These are phyloP conservation scores for Microtus pennsylvanicus DNA, from an alignment of 2,113 vertebrate genomes.

Conservation along the genomic window DNA sequence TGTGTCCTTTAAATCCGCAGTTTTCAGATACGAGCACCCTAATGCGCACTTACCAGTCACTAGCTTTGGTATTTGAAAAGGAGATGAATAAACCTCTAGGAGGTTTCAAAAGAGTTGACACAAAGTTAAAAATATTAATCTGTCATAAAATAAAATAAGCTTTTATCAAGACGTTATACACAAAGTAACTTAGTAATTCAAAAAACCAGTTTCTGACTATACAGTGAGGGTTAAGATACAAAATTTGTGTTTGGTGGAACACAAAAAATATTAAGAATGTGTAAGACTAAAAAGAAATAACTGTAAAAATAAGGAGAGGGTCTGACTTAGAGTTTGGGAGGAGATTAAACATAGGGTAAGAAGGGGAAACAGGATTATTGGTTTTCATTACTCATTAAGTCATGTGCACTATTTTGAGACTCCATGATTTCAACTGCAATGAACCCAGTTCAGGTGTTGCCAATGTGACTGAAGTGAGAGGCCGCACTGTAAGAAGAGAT, in stretches of 20 bases:
- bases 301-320: neutral
- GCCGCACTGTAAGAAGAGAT: neutral
- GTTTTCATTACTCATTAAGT: neutral
- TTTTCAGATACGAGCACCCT: constrained; percentile 11
- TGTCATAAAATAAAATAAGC: neutral
- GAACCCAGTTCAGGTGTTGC: neutral
- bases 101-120: neutral
- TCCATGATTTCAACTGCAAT: neutral
- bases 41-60: neutral
- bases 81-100: neutral
- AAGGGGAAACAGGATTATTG: neutral
- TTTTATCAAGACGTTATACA: constrained; percentile 22
- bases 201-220: neutral
- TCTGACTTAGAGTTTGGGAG: neutral
- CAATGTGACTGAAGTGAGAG: neutral
- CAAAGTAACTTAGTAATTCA: neutral
- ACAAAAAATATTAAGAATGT: constrained; percentile 39
- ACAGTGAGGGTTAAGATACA: neutral
- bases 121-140: neutral
- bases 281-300: neutral
- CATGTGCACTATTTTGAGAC: neutral
- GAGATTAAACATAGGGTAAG: neutral
- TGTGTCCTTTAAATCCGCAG: neutral
- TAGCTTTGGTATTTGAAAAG: constrained; percentile 10
- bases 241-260: constrained; percentile 4